A percentile compares a stretch with the other conserved stretches of the same genome.
Conservation (phyloP, 2,888 invertebrate species). For the Boloria euphrosyne region DNA sequence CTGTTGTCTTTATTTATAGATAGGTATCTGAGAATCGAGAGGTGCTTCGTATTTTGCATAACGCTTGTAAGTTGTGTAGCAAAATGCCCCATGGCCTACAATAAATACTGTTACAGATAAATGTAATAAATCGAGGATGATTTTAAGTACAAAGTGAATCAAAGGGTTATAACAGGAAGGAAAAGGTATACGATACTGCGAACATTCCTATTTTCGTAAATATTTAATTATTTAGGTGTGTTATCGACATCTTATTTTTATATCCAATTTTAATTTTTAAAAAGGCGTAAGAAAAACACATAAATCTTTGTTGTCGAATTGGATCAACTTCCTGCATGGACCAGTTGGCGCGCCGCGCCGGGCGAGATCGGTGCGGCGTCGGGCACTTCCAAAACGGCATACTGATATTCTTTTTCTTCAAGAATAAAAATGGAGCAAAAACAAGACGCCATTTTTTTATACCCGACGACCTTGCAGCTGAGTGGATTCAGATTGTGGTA, state of each 20-base stretch:
- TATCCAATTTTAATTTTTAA: conserved; percentile 47
- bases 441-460: conserved; percentile 66
- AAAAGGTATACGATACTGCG: too few species aligned
- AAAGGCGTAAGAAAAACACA: conserved; percentile 67
- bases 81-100: conserved; percentile 53
- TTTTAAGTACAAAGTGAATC: conserved; percentile 2
- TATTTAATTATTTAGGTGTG: background rate
- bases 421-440: conserved; percentile 78
- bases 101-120: conserved; percentile 20
- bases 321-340: conserved; percentile 75
- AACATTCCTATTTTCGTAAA: too few species aligned
- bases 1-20: conserved; percentile 73
- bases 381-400: conserved; percentile 76
- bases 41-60: conserved; percentile 78
- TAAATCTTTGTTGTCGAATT: conserved; percentile 79
- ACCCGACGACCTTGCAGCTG: conserved; percentile 75
- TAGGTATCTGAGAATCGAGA: conserved; percentile 72
- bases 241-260: conserved; percentile 32
- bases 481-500: conserved; percentile 75
- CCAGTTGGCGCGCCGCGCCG: conserved; percentile 65
- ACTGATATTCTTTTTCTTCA: conserved; percentile 76
- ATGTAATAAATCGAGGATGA: conserved; percentile 19
- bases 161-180: background rate
- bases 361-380: conserved; percentile 41
- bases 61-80: conserved; percentile 68